Evolutionary conservation across 2,113 vertebrate species (phyloP).

Genomic region (Alligator sinensis): DNA sequence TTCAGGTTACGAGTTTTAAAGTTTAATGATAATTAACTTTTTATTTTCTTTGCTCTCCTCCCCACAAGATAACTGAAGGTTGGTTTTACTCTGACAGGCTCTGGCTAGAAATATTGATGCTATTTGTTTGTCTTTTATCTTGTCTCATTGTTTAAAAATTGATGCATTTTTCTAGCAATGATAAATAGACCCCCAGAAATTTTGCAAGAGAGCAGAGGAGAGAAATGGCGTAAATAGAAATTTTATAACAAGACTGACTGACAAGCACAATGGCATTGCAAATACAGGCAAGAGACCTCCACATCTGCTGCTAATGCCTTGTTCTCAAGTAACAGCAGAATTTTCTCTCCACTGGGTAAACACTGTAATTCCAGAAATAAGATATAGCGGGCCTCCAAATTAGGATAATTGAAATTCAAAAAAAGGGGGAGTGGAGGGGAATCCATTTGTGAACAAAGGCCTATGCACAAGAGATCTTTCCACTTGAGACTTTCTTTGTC

Average conservation of each 20-base stretch:
- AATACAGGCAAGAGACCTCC: neutral
- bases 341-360: neutral
- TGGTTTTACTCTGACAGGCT: conserved; percentile 2
- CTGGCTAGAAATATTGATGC: conserved; percentile 46
- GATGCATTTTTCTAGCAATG: neutral
- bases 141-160: conserved; percentile 39
- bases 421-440: too few relatives aligned
- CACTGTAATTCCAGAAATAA: neutral
- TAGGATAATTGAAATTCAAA: neutral
- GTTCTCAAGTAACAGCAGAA: neutral
- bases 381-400: neutral
- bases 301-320: neutral
- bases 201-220: neutral
- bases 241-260: neutral
- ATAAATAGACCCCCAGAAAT: conserved; percentile 39
- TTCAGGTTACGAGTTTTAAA: conserved; percentile 39
- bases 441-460: neutral
- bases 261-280: too few relatives aligned
- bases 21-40: conserved; percentile 60
- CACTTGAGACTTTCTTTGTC: neutral
- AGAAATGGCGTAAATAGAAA: neutral
- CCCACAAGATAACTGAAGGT: conserved; percentile 41
- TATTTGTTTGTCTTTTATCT: conserved; percentile 59
- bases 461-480: neutral
- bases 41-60: conserved; percentile 52